Conservation (phyloP, 1,140 invertebrate genomes). For the Chrysoperla carnea region DNA sequence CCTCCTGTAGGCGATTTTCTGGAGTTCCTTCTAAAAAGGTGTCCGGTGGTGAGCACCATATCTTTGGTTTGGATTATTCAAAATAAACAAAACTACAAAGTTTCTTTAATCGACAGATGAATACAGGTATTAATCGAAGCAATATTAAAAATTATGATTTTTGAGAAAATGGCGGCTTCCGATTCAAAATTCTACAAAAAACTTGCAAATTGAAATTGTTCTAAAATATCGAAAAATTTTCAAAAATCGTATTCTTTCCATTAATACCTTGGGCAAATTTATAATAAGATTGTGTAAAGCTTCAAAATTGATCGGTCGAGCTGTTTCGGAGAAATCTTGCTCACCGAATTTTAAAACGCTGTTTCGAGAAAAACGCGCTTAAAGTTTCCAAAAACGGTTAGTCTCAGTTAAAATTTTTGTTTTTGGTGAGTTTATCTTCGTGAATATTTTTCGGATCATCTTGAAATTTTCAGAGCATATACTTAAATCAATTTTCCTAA, state of each 20-base stretch:
- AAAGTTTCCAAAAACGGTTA: not conserved
- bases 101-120: slow-evolving; percentile 1
- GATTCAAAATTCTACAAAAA: not conserved
- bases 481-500: not conserved
- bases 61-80: not conserved
- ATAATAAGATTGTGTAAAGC: not conserved
- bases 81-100: not conserved
- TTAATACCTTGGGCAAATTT: not conserved
- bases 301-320: not conserved
- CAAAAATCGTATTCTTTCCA: not conserved
- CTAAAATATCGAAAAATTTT: too few relatives aligned
- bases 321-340: not conserved
- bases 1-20: too few relatives aligned
- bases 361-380: too few relatives aligned
- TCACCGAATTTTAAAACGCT: not conserved
- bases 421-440: not conserved
- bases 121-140: too few relatives aligned
- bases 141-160: too few relatives aligned
- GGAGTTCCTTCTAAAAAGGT: too few relatives aligned
- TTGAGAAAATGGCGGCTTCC: not conserved
- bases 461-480: not conserved
- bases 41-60: slow-evolving; percentile 1
- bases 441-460: not conserved
- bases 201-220: too few relatives aligned
- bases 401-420: not conserved